Conservation (phyloP, 2,113 vertebrate species). For the Upupa epops region DNA sequence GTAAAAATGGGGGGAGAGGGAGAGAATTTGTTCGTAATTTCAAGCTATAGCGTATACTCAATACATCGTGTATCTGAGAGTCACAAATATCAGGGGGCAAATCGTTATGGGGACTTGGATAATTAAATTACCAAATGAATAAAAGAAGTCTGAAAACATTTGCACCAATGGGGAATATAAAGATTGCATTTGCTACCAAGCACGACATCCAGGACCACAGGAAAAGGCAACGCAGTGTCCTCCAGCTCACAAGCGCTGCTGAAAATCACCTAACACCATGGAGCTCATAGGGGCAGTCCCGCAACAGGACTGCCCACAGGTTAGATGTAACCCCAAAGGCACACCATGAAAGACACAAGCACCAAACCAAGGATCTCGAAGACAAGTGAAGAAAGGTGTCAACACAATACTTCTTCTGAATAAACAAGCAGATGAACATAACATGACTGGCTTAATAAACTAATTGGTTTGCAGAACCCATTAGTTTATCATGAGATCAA, state of each 20-base stretch:
- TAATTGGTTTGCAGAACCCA: neutral
- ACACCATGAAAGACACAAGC: fast-evolving
- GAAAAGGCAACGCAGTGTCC: neutral
- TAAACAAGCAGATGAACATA: neutral
- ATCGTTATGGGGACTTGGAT: neutral
- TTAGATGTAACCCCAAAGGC: neutral
- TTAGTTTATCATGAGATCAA: neutral
- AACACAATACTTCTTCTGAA: neutral
- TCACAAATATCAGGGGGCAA: neutral
- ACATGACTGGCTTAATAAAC: neutral
- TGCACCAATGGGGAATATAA: neutral
- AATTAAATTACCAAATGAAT: neutral
- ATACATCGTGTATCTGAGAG: fast-evolving
- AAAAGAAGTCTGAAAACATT: neutral
- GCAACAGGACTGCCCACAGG: neutral
- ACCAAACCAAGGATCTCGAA: neutral
- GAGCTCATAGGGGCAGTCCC: neutral
- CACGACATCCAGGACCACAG: neutral
- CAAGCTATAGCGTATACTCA: neutral
- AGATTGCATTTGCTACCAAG: neutral
- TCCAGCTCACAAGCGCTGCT: neutral
- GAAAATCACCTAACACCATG: neutral
- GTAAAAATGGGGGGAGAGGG: neutral
- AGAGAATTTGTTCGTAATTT: neutral
- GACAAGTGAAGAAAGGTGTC: neutral